phyloP scores from a whole-genome alignment of 2,888 invertebrate species.

The Clistopyga incitator region DNA sequence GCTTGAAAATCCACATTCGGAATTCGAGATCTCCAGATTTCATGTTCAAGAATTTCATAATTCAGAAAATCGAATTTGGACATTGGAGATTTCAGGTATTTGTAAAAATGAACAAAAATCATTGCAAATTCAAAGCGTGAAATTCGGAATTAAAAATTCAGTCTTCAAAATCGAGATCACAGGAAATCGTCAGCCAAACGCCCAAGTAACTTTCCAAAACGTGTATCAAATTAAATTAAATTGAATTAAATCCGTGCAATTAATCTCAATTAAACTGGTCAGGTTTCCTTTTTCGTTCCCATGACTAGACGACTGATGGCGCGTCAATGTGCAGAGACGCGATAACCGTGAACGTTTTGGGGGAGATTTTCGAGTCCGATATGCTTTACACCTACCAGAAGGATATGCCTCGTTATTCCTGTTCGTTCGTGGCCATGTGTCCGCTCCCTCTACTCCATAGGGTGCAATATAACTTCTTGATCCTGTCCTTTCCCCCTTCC shows the following conservation, averaged over 20 bases:
- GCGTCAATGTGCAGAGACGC: not conserved
- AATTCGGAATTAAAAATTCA: no score
- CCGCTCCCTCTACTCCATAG: not conserved
- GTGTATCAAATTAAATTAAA: not conserved
- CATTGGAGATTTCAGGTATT: no score
- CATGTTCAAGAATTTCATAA: no score
- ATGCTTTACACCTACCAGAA: conserved; percentile 35
- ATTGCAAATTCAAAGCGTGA: no score
- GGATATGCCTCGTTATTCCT: conserved; percentile 28
- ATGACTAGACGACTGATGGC: not conserved
- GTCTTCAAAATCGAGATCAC: no score
- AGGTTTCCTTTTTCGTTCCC: not conserved
- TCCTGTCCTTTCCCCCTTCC: conserved; percentile 3
- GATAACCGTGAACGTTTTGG: conserved; percentile 23
- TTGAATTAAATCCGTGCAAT: conserved; percentile 4
- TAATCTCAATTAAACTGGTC: conserved; percentile 1
- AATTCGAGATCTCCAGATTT: no score
- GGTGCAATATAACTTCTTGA: not conserved
- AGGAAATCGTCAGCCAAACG: no score
- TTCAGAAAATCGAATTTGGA: no score
- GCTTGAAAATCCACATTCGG: no score
- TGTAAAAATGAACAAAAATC: no score
- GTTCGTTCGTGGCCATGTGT: not conserved
- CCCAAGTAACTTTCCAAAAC: no score
- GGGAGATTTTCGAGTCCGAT: conserved; percentile 24